Evolutionary conservation across 1,140 invertebrate species (phyloP).

Genomic region (Caerostris darwini): DNA sequence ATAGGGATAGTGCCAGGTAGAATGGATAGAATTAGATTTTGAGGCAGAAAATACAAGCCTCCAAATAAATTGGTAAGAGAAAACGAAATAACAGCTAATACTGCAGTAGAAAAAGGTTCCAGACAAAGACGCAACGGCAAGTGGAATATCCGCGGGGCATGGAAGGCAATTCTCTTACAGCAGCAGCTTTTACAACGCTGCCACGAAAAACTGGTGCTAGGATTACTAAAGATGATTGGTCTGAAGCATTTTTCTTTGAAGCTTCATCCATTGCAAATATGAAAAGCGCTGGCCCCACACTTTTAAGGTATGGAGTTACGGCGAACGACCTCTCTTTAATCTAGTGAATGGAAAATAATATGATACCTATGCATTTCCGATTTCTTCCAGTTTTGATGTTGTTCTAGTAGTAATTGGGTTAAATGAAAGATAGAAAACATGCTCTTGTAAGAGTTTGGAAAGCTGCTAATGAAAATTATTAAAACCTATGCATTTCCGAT

Average conservation of each 20-base stretch:
- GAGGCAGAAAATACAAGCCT: slow-evolving; percentile 14
- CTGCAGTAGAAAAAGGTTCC: not conserved
- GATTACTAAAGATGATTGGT: slow-evolving; percentile 42
- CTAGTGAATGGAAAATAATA: slow-evolving; percentile 24
- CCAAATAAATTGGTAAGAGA: slow-evolving; percentile 64
- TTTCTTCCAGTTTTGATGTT: too few relatives aligned
- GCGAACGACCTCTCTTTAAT: slow-evolving; percentile 40
- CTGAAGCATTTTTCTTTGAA: not conserved
- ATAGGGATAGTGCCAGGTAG: slow-evolving; percentile 66
- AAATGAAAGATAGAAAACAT: too few relatives aligned
- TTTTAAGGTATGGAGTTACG: slow-evolving; percentile 32
- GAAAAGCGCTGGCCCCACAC: not conserved
- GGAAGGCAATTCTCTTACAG: not conserved
- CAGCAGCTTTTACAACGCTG: not conserved
- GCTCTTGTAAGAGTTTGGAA: too few relatives aligned
- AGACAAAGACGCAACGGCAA: not conserved
- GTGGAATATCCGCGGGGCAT: not conserved
- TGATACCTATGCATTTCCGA: not conserved
- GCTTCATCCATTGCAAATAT: slow-evolving; percentile 37
- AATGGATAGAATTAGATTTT: slow-evolving; percentile 67
- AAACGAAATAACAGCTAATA: slow-evolving; percentile 66
- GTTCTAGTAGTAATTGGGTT: too few relatives aligned
- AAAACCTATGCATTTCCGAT: too few relatives aligned
- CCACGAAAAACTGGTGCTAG: not conserved
- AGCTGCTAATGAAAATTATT: too few relatives aligned